Base-by-base conservation (phyloP, 2,888 invertebrate species). In the Anagyrus pseudococci region DNA sequence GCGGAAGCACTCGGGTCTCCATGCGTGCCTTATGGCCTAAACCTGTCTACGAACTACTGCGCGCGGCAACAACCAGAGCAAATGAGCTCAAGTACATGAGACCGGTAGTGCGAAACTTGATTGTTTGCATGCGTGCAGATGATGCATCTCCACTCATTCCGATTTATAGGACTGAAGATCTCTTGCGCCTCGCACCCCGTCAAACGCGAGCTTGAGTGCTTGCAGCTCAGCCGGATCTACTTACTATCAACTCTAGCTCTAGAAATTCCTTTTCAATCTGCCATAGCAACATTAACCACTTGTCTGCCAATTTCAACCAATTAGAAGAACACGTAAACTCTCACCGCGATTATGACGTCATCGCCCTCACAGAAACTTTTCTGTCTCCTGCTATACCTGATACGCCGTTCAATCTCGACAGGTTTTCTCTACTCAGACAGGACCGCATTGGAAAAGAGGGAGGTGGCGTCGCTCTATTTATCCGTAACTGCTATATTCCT, bases 401-500 rank as follows among this genome's bases (percentile, higher is more conserved):
- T 43, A 17, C 43, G 15, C 43, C 43, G 4, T 43, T 17, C 15
- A 19, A 4, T 4, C 43, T 43, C n/a, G 7, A 43, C 6, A 15
- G 43, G 4, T 43, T 7, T 15, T 4, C 4, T 43, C 15, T 43
- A 6, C 43, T 8, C 6, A 4, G 43, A 7, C 43, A 43, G n/a
- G 43, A 43, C 19, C 33, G 47, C 0, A 56, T 56, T 56, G 47
- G 25, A 4, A 56, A 47, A 2, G 56, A 37, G 23, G 52, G 52
- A 6, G 52, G 40, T 22, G 52, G 52, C 1, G 52, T 52, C 22
- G 52, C 40, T 23, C 22, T 40, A 2, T 52, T 15, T 40, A 22
- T 52, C 6, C 52, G 40, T 40, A 23, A 52, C 8, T 52, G 40
- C 15, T 40, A 23, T 22, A 37, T 1, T 2, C 2, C 40, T 3